Evolutionary conservation across 2,113 vertebrate genomes (phyloP).

Genomic region (Nipponia nippon): DNA sequence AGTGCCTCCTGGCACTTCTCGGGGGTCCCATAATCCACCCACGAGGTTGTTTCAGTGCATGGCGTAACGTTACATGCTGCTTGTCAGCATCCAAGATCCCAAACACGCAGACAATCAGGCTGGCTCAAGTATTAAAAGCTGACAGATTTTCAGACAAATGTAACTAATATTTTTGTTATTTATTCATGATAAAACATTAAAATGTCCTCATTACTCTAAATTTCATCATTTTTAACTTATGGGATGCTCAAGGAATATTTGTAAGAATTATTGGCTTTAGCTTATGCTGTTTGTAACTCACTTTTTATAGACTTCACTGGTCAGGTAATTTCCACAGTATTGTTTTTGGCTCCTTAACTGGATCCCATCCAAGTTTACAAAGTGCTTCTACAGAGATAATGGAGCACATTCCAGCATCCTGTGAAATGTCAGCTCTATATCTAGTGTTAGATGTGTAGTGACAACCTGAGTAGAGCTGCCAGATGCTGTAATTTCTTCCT

Average conservation of each 20-base stretch:
- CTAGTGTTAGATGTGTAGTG: background rate
- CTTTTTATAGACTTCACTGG: slow-evolving; percentile 17
- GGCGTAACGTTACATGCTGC: background rate
- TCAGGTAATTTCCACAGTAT: slow-evolving; percentile 32
- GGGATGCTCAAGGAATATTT: background rate
- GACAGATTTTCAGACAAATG: background rate
- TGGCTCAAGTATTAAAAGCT: background rate
- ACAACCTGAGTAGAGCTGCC: background rate
- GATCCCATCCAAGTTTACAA: background rate
- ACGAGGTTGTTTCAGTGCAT: background rate
- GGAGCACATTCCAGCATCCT: background rate
- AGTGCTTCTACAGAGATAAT: slow-evolving; percentile 14
- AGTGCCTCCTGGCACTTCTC: background rate
- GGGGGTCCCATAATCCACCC: background rate
- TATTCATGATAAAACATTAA: background rate
- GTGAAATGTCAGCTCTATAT: slow-evolving; percentile 3
- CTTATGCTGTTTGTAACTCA: background rate
- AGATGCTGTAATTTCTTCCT: background rate
- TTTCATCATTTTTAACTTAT: background rate
- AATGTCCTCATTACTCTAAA: background rate
- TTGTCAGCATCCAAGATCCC: background rate
- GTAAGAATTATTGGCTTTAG: background rate
- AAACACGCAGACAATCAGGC: background rate
- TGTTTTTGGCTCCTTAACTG: slow-evolving; percentile 29
- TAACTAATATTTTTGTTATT: background rate